Conservation (phyloP, 2,797 vertebrate genomes). For the Onychomys arenicola region DNA sequence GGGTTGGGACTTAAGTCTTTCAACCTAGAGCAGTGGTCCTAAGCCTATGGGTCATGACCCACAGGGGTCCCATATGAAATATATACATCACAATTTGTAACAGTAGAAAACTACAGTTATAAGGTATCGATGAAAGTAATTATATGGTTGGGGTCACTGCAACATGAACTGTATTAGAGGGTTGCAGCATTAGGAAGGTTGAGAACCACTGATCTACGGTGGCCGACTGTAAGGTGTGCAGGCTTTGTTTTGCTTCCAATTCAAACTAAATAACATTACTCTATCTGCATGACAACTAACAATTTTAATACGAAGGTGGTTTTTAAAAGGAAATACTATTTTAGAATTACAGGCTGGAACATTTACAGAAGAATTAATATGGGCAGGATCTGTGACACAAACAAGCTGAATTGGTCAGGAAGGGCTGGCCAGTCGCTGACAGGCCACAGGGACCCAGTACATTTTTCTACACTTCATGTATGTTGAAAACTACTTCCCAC, state of each 20-base stretch:
- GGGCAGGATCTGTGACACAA: not conserved
- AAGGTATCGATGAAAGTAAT: no score
- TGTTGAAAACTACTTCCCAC: not conserved
- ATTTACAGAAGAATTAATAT: not conserved
- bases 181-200: no score
- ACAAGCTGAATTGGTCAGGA: not conserved
- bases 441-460: not conserved
- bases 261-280: conserved; percentile 19
- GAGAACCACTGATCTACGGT: not conserved
- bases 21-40: not conserved
- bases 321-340: not conserved
- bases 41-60: no score
- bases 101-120: no score
- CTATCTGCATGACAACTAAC: not conserved
- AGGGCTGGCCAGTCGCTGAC: not conserved
- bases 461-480: not conserved
- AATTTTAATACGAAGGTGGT: not conserved
- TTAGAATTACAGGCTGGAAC: conserved; percentile 10
- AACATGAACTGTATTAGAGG: no score
- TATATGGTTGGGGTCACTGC: no score
- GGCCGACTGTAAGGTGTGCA: not conserved
- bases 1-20: not conserved
- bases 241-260: not conserved
- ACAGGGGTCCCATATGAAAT: no score
- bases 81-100: no score